A percentile compares a stretch with the other conserved stretches of the same genome.
These are phyloP conservation scores for Xanthia togata DNA, from an alignment of 2,888 invertebrate genomes.

Conservation along the genomic window DNA sequence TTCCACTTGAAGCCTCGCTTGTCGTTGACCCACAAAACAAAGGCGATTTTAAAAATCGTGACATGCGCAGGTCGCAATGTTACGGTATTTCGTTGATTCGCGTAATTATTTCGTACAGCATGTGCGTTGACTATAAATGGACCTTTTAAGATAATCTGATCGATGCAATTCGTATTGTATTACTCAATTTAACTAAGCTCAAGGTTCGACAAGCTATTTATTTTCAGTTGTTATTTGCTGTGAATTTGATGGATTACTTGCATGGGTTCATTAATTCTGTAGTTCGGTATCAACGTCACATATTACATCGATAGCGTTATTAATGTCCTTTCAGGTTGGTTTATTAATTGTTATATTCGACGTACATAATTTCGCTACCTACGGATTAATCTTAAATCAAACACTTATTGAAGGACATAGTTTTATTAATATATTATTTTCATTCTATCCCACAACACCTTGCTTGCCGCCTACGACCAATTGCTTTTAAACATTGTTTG, in stretches of 20 bases:
- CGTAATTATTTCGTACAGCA: slow-evolving; percentile 69
- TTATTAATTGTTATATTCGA: slow-evolving; percentile 38
- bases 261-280: slow-evolving; percentile 56
- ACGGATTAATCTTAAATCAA: slow-evolving; percentile 20
- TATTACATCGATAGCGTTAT: slow-evolving; percentile 33
- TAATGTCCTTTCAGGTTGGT: slow-evolving; percentile 44
- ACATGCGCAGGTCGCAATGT: slow-evolving; percentile 69
- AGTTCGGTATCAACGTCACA: slow-evolving; percentile 50
- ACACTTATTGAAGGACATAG: slow-evolving; percentile 3
- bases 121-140: slow-evolving; percentile 71
- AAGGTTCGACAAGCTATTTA: slow-evolving; percentile 67
- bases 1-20: slow-evolving; percentile 70
- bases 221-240: slow-evolving; percentile 58
- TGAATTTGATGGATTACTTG: slow-evolving; percentile 66
- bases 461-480: slow-evolving; percentile 15
- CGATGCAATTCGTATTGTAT: slow-evolving; percentile 65
- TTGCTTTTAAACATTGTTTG: slow-evolving; percentile 13
- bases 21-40: slow-evolving; percentile 80
- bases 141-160: slow-evolving; percentile 69
- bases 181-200: slow-evolving; percentile 68
- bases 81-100: slow-evolving; percentile 73
- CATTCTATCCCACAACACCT: slow-evolving; percentile 1
- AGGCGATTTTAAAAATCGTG: slow-evolving; percentile 75
- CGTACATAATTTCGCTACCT: slow-evolving; percentile 15
- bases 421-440: slow-evolving; percentile 9